These are phyloP conservation scores for Nebria ingens DNA, from an alignment of 1,140 invertebrate genomes.

Conservation along the genomic window DNA sequence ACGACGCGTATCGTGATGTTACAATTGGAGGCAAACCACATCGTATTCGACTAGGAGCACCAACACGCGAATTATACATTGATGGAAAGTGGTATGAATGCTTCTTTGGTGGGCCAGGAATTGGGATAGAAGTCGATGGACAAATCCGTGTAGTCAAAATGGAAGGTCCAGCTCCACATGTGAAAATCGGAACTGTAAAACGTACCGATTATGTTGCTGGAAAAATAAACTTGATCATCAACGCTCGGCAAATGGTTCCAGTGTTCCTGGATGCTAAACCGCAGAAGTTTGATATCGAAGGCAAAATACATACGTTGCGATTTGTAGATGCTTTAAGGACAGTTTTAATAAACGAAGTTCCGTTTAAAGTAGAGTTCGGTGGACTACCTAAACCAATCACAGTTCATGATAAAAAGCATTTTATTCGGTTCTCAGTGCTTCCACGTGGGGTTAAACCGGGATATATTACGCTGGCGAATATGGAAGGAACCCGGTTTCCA, in stretches of 20 bases:
- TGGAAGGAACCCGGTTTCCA: conserved; percentile 40
- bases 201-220: conserved; percentile 68
- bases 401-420: conserved; percentile 69
- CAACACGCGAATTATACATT: conserved; percentile 83
- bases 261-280: conserved; percentile 80
- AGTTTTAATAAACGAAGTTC: conserved; percentile 71
- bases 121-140: conserved; percentile 72
- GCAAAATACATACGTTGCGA: conserved; percentile 61
- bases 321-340: conserved; percentile 68
- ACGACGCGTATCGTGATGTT: conserved; percentile 60
- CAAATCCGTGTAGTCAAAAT: conserved; percentile 64
- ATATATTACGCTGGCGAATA: conserved; percentile 53
- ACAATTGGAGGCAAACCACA: conserved; percentile 58
- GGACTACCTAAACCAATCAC: conserved; percentile 82
- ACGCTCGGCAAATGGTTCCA: conserved; percentile 64
- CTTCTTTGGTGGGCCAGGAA: conserved; percentile 81
- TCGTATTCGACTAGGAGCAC: conserved; percentile 79
- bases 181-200: conserved; percentile 59
- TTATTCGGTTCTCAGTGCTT: conserved; percentile 69
- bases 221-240: conserved; percentile 72
- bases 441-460: conserved; percentile 64
- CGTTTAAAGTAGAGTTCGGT: conserved; percentile 80
- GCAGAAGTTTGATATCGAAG: conserved; percentile 67
- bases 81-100: conserved; percentile 80
- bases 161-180: conserved; percentile 78